Evolutionary conservation across 1,140 invertebrate species (phyloP).

Genomic region (Neodiprion fabricii): DNA sequence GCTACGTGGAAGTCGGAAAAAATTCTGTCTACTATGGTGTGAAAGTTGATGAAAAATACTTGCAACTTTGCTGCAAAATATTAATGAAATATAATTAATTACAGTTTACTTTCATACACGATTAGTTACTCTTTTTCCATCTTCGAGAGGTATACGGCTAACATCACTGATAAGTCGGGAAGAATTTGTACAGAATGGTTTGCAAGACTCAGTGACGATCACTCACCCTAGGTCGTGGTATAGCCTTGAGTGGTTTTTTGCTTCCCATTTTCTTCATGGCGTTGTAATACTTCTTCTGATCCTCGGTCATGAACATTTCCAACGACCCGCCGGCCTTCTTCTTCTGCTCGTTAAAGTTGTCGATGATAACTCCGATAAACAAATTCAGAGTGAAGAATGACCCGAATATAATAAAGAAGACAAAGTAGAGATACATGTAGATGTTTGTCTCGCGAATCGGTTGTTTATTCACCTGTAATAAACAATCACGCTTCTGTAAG

Average conservation of each 20-base stretch:
- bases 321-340: constrained; percentile 98
- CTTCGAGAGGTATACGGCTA: too few species aligned
- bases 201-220: constrained; percentile 2
- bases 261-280: constrained; percentile 99
- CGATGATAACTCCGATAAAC: constrained; percentile 98
- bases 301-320: constrained; percentile 99
- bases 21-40: background rate
- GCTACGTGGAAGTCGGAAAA: too few species aligned
- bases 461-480: constrained; percentile 82
- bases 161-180: too few species aligned
- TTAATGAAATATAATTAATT: background rate
- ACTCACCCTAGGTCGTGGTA: constrained; percentile 91
- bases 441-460: constrained; percentile 93
- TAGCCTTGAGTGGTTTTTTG: constrained; percentile 97
- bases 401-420: constrained; percentile 97
- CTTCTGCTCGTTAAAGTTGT: constrained; percentile 99
- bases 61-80: background rate
- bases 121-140: background rate
- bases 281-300: constrained; percentile 99
- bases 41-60: background rate
- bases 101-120: background rate
- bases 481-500: constrained; percentile 23
- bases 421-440: constrained; percentile 98
- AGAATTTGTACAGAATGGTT: too few species aligned
- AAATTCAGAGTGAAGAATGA: constrained; percentile 98